phyloP scores from a whole-genome alignment of 2,888 invertebrate species.

The Agrochola circellaris region DNA sequence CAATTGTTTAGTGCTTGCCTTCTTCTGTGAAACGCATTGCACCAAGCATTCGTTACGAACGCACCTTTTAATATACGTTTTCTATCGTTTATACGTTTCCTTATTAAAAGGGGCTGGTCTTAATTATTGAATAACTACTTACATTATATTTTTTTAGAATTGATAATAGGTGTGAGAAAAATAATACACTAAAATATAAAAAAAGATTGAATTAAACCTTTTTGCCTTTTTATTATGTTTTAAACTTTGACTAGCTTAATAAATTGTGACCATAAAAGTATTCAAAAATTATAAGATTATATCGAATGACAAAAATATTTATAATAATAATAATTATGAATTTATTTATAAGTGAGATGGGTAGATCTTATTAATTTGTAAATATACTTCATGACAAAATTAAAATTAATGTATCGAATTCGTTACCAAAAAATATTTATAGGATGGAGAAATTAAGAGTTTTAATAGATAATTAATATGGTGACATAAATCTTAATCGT shows the following conservation, averaged over 20 bases:
- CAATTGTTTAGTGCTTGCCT: constrained; percentile 33
- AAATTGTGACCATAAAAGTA: constrained; percentile 57
- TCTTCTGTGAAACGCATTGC: constrained; percentile 16
- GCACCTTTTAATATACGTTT: constrained; percentile 41
- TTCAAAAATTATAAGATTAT: constrained; percentile 39
- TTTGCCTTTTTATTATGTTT: constrained; percentile 15
- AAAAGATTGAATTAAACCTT: neutral
- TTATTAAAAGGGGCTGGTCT: constrained; percentile 6
- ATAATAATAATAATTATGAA: constrained; percentile 53
- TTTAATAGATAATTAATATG: constrained; percentile 13
- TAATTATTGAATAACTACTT: constrained; percentile 7
- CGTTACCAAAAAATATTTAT: constrained; percentile 49
- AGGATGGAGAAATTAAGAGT: constrained; percentile 25
- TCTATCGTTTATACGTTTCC: constrained; percentile 38
- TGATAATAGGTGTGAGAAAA: neutral
- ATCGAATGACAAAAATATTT: constrained; percentile 32
- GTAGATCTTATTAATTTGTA: constrained; percentile 44
- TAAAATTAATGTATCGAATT: constrained; percentile 36
- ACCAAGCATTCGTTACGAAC: constrained; percentile 45
- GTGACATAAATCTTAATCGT: constrained; percentile 2
- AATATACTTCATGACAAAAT: constrained; percentile 44
- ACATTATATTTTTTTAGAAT: neutral
- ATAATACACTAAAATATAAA: neutral
- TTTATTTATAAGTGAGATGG: constrained; percentile 32
- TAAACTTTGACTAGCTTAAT: constrained; percentile 16